These are phyloP conservation scores for Eueremaeus valkanovi DNA, from an alignment of 2,888 invertebrate genomes.

Conservation along the genomic window DNA sequence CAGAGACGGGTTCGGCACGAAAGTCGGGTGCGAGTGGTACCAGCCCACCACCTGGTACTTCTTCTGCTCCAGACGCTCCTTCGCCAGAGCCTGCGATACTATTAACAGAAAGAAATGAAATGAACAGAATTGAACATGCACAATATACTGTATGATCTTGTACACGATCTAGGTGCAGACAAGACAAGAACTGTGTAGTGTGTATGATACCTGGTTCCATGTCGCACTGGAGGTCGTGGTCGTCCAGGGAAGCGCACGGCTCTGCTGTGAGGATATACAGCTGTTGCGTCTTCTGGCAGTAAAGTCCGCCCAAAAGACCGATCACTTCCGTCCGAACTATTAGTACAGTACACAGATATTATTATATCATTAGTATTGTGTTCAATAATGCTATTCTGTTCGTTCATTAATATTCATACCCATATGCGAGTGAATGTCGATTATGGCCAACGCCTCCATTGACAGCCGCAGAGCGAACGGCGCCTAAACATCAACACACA, in stretches of 20 bases:
- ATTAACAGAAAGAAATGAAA: too few species aligned
- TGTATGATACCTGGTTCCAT: conserved; percentile 64
- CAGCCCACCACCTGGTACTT: conserved; percentile 63
- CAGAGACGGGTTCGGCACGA: conserved; percentile 65
- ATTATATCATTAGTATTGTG: too few species aligned
- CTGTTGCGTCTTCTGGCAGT: conserved; percentile 51
- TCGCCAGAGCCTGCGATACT: conserved; percentile 63
- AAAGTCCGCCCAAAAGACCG: conserved; percentile 66
- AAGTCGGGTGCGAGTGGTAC: conserved; percentile 74
- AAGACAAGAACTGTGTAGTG: too few species aligned
- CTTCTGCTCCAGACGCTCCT: conserved; percentile 57
- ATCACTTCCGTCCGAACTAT: conserved; percentile 71
- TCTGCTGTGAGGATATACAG: conserved; percentile 59
- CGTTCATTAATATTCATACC: too few species aligned
- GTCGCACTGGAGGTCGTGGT: conserved; percentile 64
- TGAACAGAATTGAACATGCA: too few species aligned
- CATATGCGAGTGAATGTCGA: conserved; percentile 70
- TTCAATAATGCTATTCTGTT: too few species aligned
- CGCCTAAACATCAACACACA: too few species aligned
- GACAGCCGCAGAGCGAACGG: conserved; percentile 55
- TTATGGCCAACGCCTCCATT: conserved; percentile 57
- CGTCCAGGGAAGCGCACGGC: conserved; percentile 63
- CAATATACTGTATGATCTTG: too few species aligned
- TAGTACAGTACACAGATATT: too few species aligned
- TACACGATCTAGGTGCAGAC: too few species aligned